Conservation (phyloP, 2,113 vertebrate genomes). For the Machaerirhynchus nigripectus region DNA sequence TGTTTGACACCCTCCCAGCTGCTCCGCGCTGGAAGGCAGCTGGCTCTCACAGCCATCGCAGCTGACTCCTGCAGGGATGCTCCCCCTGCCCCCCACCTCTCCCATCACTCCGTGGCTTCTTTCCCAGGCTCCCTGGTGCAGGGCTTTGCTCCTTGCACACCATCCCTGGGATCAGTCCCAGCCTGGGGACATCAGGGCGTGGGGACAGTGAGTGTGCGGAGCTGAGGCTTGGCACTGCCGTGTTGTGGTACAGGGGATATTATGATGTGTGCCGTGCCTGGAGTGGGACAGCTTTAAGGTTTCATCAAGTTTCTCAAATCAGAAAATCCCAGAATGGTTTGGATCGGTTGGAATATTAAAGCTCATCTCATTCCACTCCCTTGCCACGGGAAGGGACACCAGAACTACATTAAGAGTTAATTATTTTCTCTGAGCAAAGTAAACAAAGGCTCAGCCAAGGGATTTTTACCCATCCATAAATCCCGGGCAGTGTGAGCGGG, state of each 20-base stretch:
- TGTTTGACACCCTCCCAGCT: not conserved
- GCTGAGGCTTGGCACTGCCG: not conserved
- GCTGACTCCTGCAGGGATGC: not conserved
- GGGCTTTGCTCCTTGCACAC: not conserved
- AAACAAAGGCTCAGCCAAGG: not conserved
- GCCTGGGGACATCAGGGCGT: not conserved
- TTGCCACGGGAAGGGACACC: not conserved
- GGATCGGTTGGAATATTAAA: not conserved
- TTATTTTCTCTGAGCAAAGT: not conserved
- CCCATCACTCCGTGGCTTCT: not conserved
- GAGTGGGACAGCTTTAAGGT: not conserved
- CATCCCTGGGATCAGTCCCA: not conserved
- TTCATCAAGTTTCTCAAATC: not conserved
- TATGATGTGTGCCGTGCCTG: fast-evolving
- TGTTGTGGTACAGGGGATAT: fast-evolving
- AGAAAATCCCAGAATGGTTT: not conserved
- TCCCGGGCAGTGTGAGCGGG: not conserved
- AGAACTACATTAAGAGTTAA: not conserved
- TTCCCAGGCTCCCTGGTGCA: not conserved
- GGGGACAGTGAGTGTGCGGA: not conserved
- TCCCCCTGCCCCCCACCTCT: not conserved
- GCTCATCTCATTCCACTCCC: not conserved
- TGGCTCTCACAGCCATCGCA: not conserved
- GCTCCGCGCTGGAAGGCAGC: not conserved
- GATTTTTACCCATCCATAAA: not conserved